Percentiles rank a stretch among this genome's conserved stretches.
Conservation (phyloP, 2,797 vertebrate species). For the Borostomias antarcticus region DNA sequence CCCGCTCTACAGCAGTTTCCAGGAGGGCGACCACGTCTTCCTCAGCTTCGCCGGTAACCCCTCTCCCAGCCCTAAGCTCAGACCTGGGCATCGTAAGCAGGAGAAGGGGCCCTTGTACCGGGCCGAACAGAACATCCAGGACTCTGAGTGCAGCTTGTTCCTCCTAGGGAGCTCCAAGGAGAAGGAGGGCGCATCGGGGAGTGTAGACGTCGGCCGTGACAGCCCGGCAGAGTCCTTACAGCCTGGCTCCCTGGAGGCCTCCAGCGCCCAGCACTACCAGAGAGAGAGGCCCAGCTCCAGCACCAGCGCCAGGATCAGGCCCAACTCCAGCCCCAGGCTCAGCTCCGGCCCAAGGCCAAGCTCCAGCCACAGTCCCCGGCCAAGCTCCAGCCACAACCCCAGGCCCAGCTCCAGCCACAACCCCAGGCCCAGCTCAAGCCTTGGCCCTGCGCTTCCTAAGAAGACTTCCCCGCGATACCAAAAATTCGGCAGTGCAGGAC, state of each 20-base stretch:
- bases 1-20: conserved; percentile 89
- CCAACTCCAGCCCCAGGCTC: conserved; percentile 77
- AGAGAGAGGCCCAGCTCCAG: conserved; percentile 62
- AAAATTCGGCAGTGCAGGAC: conserved; percentile 87
- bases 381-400: conserved; percentile 70
- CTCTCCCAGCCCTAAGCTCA: conserved; percentile 75
- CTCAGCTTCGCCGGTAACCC: conserved; percentile 81
- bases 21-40: conserved; percentile 85
- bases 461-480: conserved; percentile 87
- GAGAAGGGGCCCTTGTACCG: conserved; percentile 79
- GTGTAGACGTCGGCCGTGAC: conserved; percentile 78
- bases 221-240: conserved; percentile 89
- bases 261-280: conserved; percentile 85
- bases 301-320: conserved; percentile 43
- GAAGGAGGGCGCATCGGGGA: conserved; percentile 59
- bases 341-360: conserved; percentile 79
- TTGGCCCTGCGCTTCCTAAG: conserved; percentile 77
- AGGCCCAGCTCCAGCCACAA: too few species aligned
- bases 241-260: conserved; percentile 79
- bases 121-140: conserved; percentile 81
- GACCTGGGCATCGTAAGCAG: conserved; percentile 73
- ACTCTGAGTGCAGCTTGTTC: conserved; percentile 81
- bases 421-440: conserved; percentile 35
- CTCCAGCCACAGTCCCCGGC: conserved; percentile 76
- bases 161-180: conserved; percentile 86